Evolutionary conservation across 2,888 invertebrate genomes (phyloP).

Genomic region (Chymomyza amoena): DNA sequence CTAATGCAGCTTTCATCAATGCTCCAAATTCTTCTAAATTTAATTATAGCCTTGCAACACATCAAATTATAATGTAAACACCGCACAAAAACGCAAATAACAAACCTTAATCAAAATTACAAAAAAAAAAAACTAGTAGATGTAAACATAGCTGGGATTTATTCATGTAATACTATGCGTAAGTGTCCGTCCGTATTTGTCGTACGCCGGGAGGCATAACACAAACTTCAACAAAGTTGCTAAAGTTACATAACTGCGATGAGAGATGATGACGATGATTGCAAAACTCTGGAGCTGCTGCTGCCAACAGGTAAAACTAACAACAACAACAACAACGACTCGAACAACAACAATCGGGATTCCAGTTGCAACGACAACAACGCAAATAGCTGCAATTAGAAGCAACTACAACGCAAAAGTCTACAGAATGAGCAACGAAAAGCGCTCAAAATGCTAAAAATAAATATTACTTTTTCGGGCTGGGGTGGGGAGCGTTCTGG

Average conservation of each 20-base stretch:
- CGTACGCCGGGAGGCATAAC: constrained; percentile 49
- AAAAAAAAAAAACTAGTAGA: neutral
- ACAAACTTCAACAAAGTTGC: constrained; percentile 61
- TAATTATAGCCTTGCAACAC: neutral
- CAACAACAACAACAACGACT: constrained; percentile 29
- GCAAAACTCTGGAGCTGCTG: constrained; percentile 44
- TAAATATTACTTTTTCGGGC: constrained; percentile 59
- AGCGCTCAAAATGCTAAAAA: constrained; percentile 7
- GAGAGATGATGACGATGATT: constrained; percentile 47
- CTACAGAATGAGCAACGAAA: neutral
- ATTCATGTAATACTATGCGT: neutral
- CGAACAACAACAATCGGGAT: constrained; percentile 14
- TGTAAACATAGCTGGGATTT: neutral
- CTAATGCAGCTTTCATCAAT: too few relatives aligned
- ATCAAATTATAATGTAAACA: constrained; percentile 39
- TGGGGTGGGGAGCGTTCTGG: constrained; percentile 21
- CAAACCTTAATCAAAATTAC: constrained; percentile 64
- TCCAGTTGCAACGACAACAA: constrained; percentile 19
- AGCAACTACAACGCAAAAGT: constrained; percentile 33
- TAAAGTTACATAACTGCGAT: constrained; percentile 47
- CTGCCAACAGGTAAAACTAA: constrained; percentile 40
- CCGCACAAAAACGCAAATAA: constrained; percentile 54
- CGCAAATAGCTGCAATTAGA: constrained; percentile 71
- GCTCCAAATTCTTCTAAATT: neutral
- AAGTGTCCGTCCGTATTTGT: neutral